Evolutionary conservation across 1,140 invertebrate species (phyloP).

Genomic region (Polypedilum vanderplanki): DNA sequence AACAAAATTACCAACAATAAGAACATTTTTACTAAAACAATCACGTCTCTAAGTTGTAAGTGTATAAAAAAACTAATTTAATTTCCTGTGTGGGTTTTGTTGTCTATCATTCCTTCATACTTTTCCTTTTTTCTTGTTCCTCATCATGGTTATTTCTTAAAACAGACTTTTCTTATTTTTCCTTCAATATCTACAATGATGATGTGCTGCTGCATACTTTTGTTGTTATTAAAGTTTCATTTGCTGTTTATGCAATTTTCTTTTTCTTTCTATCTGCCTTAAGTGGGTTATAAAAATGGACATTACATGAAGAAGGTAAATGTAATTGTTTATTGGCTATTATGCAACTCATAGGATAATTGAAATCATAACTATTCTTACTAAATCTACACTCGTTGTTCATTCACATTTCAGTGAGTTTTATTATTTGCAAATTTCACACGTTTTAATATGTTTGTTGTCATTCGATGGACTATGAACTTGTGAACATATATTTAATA

Average conservation of each 20-base stretch:
- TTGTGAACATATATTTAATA: constrained; percentile 1
- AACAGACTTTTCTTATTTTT: not conserved
- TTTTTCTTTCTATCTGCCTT: no score
- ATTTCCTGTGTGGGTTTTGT: constrained; percentile 28
- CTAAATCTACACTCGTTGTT: no score
- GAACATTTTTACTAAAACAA: constrained; percentile 23
- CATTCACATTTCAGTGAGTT: no score
- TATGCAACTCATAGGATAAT: no score
- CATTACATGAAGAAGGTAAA: not conserved
- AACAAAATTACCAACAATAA: not conserved
- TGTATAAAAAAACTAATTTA: constrained; percentile 27
- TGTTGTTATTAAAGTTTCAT: no score
- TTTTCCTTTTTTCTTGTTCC: not conserved
- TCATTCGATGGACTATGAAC: not conserved
- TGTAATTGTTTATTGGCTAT: not conserved
- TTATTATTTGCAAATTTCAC: not conserved
- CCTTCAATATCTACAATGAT: not conserved
- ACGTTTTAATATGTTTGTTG: not conserved
- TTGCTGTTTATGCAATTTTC: no score
- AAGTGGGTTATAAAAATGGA: not conserved
- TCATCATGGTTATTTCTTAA: not conserved
- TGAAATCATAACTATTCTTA: no score
- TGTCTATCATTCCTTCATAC: constrained; percentile 20
- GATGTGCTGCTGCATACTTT: no score
- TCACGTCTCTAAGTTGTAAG: constrained; percentile 17